Percentiles rank a stretch among this genome's conserved stretches.
These are phyloP conservation scores for Aphodius granarius DNA, from an alignment of 2,888 invertebrate species.

Conservation along the genomic window DNA sequence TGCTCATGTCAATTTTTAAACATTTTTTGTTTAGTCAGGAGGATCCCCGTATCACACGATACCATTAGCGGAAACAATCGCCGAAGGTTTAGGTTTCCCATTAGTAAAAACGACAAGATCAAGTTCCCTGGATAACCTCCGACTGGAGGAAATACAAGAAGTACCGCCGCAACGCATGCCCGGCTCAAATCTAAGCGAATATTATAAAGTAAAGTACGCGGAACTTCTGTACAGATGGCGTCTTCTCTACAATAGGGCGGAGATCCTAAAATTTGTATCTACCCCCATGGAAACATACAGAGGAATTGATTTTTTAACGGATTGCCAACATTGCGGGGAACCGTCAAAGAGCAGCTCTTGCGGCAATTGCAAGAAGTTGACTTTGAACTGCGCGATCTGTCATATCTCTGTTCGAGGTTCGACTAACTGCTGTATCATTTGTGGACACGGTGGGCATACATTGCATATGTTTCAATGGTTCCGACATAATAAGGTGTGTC, in stretches of 20 bases:
- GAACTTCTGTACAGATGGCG: conserved; percentile 73
- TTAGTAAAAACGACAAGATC: conserved; percentile 67
- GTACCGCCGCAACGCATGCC: conserved; percentile 39
- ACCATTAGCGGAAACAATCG: conserved; percentile 73
- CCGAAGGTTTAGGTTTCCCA: conserved; percentile 77
- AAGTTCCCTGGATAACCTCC: conserved; percentile 77
- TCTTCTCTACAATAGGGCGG: conserved; percentile 53
- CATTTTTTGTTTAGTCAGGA: conserved; percentile 59
- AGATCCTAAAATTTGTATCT: conserved; percentile 66
- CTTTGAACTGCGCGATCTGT: conserved; percentile 83
- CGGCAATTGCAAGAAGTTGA: conserved; percentile 69
- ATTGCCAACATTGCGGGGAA: conserved; percentile 71
- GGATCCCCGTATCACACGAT: conserved; percentile 92
- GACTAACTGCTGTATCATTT: conserved; percentile 83
- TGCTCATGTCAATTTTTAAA: not conserved
- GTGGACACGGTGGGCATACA: conserved; percentile 93
- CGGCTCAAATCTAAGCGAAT: conserved; percentile 69
- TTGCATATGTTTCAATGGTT: conserved; percentile 86
- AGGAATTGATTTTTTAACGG: conserved; percentile 72
- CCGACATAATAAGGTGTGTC: conserved; percentile 73
- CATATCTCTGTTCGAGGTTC: conserved; percentile 82
- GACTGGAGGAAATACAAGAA: conserved; percentile 51
- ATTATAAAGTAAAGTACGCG: conserved; percentile 84
- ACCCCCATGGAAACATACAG: conserved; percentile 50
- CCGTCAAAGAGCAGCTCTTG: conserved; percentile 72